Percentiles rank a stretch among this genome's conserved stretches.
phyloP scores from a whole-genome alignment of 2,113 vertebrate genomes.

The Tor tambroides region DNA sequence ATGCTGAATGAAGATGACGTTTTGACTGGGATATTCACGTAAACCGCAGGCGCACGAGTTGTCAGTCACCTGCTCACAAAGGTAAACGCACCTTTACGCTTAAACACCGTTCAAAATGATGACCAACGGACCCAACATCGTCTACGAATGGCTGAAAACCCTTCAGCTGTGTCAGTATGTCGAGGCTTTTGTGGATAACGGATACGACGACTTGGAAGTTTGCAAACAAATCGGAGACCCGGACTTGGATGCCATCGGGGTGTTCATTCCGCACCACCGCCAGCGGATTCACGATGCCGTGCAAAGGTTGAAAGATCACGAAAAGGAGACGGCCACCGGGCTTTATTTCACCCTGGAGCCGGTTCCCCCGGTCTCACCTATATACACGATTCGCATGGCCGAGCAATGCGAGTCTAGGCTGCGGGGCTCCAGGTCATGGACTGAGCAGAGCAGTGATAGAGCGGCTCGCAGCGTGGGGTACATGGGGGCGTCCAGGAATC shows the following conservation, averaged over 20 bases:
- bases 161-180: slow-evolving; percentile 93
- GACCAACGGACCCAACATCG: slow-evolving; percentile 87
- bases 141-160: slow-evolving; percentile 95
- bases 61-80: slow-evolving; percentile 35
- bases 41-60: slow-evolving; percentile 1
- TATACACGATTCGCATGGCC: slow-evolving; percentile 76
- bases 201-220: slow-evolving; percentile 97
- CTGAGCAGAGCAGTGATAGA: slow-evolving; percentile 70
- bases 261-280: slow-evolving; percentile 87
- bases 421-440: slow-evolving; percentile 78
- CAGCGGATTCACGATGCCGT: slow-evolving; percentile 91
- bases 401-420: slow-evolving; percentile 78
- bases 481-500: slow-evolving; percentile 73
- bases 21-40: background rate
- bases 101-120: slow-evolving; percentile 73
- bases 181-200: slow-evolving; percentile 95
- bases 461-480: slow-evolving; percentile 62
- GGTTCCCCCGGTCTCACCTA: slow-evolving; percentile 69
- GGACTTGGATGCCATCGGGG: slow-evolving; percentile 97
- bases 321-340: slow-evolving; percentile 82
- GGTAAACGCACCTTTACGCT: slow-evolving; percentile 27
- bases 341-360: slow-evolving; percentile 97
- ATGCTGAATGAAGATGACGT: background rate
- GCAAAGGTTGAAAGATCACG: slow-evolving; percentile 86
- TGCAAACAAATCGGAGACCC: slow-evolving; percentile 98